A percentile compares a stretch with the other conserved stretches of the same genome.
These are phyloP conservation scores for Ramphastos sulfuratus DNA, from an alignment of 2,113 vertebrate species.

Conservation along the genomic window DNA sequence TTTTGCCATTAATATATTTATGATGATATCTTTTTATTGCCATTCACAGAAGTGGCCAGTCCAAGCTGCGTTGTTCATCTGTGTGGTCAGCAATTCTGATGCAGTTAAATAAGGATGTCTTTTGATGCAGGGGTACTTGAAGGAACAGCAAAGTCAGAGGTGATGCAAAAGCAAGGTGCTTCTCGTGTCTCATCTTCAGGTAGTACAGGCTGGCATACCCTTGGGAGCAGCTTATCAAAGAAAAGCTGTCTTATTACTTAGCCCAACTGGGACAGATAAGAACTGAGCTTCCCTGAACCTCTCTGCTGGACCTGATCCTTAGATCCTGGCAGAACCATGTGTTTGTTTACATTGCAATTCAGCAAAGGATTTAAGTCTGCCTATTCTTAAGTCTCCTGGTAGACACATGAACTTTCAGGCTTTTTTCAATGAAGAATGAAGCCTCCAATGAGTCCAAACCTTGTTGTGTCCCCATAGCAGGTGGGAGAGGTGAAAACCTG, in stretches of 20 bases:
- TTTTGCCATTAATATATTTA: too few relatives aligned
- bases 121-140: neutral
- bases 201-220: neutral
- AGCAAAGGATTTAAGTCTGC: slow-evolving; percentile 22
- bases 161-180: neutral
- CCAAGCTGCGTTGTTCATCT: neutral
- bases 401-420: neutral
- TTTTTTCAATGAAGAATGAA: neutral
- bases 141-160: neutral
- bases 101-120: neutral
- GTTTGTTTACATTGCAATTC: slow-evolving; percentile 31
- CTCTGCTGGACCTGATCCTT: neutral
- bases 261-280: neutral
- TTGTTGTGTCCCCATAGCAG: neutral
- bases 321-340: neutral
- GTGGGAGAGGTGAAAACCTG: slow-evolving; percentile 29
- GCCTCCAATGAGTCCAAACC: slow-evolving; percentile 27
- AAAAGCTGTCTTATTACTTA: neutral
- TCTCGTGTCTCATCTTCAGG: neutral
- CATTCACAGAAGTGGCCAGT: too few relatives aligned
- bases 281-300: neutral
- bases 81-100: neutral
- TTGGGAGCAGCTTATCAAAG: neutral
- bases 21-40: too few relatives aligned
- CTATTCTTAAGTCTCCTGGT: neutral